Base-by-base conservation (phyloP, 2,797 vertebrate species). In the Sciurus vulgaris region DNA sequence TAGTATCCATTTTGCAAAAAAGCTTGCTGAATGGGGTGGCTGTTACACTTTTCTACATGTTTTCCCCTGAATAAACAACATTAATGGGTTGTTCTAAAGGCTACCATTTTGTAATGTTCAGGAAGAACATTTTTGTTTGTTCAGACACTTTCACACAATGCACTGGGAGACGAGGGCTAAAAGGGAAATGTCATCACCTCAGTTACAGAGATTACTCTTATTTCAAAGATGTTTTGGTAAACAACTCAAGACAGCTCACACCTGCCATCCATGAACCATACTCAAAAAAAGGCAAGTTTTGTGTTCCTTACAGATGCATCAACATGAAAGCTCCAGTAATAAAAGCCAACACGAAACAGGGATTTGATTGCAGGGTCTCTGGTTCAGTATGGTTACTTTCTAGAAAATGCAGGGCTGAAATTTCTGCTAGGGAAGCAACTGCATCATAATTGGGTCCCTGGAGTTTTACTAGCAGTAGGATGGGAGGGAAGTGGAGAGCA, bases 381-480 rank as follows among this genome's bases (percentile, higher is more conserved):
- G n/a, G 63, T 61, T 76, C 67, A 82, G 63, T 2, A 18, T 2
- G 77, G 54, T 30, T 24, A 2, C 35, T 5, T 86, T 63, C 65
- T 85, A 41, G 47, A 89, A 97, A 47, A 95, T 12, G 5, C 73
- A 83, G 84, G 85, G 56, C 89, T 92, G 74, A 91, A 87, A 38
- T 92, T 69, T 54, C 94, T 86, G 76, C 67, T 72, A 51, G 44
- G 76, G 90, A 67, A 96, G 89, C 24, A 44, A 87, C 69, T 56
- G 82, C 18, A 35, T 33, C 61, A 7, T 97, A 97, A 97, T 97
- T 97, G 85, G 94, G 72, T 97, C 97, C 96, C 97, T 59, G 63
- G 96, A 76, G 96, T 54, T 95, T 96, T 95, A 86, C 96, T 96
- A 95, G 63, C 83, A 81, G 63, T 30, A 91, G 86, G 79, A 96